These are phyloP conservation scores for Erebia epiphron DNA, from an alignment of 2,888 invertebrate genomes.

Conservation along the genomic window DNA sequence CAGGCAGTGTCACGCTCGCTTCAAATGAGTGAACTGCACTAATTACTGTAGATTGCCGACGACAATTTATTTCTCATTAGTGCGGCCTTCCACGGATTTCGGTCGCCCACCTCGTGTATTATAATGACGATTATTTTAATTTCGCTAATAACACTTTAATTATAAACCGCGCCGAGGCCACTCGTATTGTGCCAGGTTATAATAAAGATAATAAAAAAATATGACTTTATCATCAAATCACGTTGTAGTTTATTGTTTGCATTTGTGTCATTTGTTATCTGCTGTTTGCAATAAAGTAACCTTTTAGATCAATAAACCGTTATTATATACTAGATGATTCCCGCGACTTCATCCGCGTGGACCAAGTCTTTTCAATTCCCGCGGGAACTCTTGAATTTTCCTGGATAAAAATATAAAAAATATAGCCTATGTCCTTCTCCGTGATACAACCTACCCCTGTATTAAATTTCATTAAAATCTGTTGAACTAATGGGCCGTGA, in stretches of 20 bases:
- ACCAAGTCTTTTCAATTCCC: too few relatives aligned
- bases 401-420: too few relatives aligned
- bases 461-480: too few relatives aligned
- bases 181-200: slow-evolving; percentile 43
- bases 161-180: slow-evolving; percentile 58
- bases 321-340: too few relatives aligned
- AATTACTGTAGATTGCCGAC: slow-evolving; percentile 70
- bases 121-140: slow-evolving; percentile 75
- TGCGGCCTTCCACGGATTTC: slow-evolving; percentile 69
- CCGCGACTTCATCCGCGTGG: too few relatives aligned
- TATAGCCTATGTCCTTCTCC: too few relatives aligned
- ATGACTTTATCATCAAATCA: slow-evolving; percentile 1
- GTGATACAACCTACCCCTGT: too few relatives aligned
- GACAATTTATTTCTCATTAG: slow-evolving; percentile 83
- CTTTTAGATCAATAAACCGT: too few relatives aligned
- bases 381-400: too few relatives aligned
- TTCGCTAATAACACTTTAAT: slow-evolving; percentile 81
- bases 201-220: slow-evolving; percentile 1
- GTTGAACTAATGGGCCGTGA: too few relatives aligned
- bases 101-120: slow-evolving; percentile 64
- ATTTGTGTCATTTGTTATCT: neutral
- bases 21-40: slow-evolving; percentile 69
- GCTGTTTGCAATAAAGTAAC: too few relatives aligned
- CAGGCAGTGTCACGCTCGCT: slow-evolving; percentile 67
- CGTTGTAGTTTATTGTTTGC: neutral